These are phyloP conservation scores for Baccha elongata DNA, from an alignment of 2,888 invertebrate genomes.

Conservation along the genomic window DNA sequence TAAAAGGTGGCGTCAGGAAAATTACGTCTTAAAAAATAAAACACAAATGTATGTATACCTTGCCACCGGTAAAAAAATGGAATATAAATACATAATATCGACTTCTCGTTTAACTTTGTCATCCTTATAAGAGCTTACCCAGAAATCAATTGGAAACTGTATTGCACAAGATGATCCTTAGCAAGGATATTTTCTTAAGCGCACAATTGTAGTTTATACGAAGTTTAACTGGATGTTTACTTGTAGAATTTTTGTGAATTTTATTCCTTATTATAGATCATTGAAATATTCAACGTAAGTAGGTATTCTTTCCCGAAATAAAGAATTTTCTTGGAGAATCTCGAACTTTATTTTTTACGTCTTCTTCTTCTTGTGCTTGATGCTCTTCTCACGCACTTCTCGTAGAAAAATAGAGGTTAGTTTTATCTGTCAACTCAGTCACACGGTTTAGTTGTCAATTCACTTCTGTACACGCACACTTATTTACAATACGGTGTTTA, in stretches of 20 bases:
- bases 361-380: slow-evolving; percentile 67
- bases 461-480: slow-evolving; percentile 74
- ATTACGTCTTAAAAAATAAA: slow-evolving; percentile 1
- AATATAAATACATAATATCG: not conserved
- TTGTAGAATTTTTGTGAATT: not conserved
- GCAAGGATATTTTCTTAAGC: slow-evolving; percentile 1
- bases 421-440: slow-evolving; percentile 62
- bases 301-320: slow-evolving; percentile 41
- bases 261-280: not conserved
- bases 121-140: slow-evolving; percentile 13
- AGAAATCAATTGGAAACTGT: slow-evolving; percentile 8
- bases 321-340: slow-evolving; percentile 65
- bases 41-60: slow-evolving; percentile 9
- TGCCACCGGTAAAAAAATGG: slow-evolving; percentile 27
- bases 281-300: not conserved
- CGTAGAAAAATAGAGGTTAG: slow-evolving; percentile 72
- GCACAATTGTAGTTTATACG: not conserved
- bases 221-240: not conserved
- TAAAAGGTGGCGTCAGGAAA: not conserved
- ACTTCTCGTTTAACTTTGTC: not conserved
- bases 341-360: slow-evolving; percentile 1
- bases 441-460: slow-evolving; percentile 67
- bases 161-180: slow-evolving; percentile 26
- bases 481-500: slow-evolving; percentile 67
- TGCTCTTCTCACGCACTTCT: slow-evolving; percentile 63